Conservation (phyloP, 2,888 invertebrate species). For the Dexiosoma caninum region DNA sequence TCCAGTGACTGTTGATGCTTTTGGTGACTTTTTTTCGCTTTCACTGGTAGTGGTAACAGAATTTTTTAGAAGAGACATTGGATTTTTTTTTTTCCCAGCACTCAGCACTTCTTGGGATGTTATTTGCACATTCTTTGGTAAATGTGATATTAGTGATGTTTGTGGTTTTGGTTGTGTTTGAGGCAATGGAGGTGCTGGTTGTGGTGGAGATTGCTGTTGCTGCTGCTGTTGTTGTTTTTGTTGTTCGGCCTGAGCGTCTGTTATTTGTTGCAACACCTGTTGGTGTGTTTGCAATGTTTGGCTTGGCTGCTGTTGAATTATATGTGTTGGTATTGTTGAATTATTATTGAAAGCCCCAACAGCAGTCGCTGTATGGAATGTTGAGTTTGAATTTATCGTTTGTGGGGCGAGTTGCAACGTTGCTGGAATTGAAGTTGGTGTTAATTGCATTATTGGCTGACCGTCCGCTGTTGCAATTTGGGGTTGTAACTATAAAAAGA, state of each 20-base stretch:
- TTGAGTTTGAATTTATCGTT: slow-evolving; percentile 68
- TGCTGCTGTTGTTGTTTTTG: slow-evolving; percentile 31
- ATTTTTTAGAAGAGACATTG: not conserved
- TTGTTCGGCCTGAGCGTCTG: slow-evolving; percentile 16
- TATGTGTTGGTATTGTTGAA: slow-evolving; percentile 24
- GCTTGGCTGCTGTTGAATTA: slow-evolving; percentile 51
- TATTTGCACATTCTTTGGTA: slow-evolving; percentile 60
- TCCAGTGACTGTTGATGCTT: not conserved
- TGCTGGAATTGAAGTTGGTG: slow-evolving; percentile 76
- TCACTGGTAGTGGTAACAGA: slow-evolving; percentile 54
- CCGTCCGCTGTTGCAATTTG: slow-evolving; percentile 77
- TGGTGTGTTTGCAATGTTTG: slow-evolving; percentile 58
- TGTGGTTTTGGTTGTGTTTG: slow-evolving; percentile 8
- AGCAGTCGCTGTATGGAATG: slow-evolving; percentile 66
- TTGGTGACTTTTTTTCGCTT: slow-evolving; percentile 54
- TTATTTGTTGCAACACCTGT: slow-evolving; percentile 38
- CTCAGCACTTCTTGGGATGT: slow-evolving; percentile 66
- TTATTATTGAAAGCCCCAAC: slow-evolving; percentile 40
- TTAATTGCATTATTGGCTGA: slow-evolving; percentile 77
- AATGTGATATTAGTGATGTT: slow-evolving; percentile 26
- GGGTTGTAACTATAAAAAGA: slow-evolving; percentile 73
- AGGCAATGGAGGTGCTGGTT: slow-evolving; percentile 38
- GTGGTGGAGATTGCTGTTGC: slow-evolving; percentile 23
- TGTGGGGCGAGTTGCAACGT: slow-evolving; percentile 75
- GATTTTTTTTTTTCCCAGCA: slow-evolving; percentile 12